Evolutionary conservation across 1,140 invertebrate species (phyloP), one percentile per base, ranked within the genome.

Genomic region (Cydia amplana): DNA sequence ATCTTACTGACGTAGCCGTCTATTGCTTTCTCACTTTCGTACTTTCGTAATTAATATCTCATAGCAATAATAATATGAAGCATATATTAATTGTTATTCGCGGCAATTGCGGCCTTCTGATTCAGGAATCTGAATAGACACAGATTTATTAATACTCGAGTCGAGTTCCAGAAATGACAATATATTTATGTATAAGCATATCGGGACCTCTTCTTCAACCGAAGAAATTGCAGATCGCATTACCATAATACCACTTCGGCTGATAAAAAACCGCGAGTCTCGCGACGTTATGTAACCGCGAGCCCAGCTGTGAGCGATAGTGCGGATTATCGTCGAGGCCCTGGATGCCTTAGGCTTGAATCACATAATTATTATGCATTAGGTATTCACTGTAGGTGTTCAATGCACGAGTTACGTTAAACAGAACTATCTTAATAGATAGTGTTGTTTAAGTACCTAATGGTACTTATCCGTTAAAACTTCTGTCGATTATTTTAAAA

Each of bases 161-260:
- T 51, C 49, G 1, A 18, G 14, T 65, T 25, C 64, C 64, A 16
- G 64, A 65, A 65, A 65, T n/a, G 23, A 25, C 18, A 64, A 64
- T 25, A 25, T 64, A 64, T 23, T 6, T 64, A 64, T 23, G 1
- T 64, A 64, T 25, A 28, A 28, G 3, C 28, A 28, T 28, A 28
- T 4, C 18, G 14, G 12, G 60, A 64, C 10, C 43, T 14, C 60
- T 64, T 64, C 18, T 60, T 64, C 12, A 64, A 10, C 23, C 64
- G 64, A 32, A 23, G 28, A 28, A 65, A 36, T 65, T 65, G 64
- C 64, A 65, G 23, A 63, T 28, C 64, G 16, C 64, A 65, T 65
- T 65, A 65, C 28, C 64, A 65, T 65, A 36, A 65, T 65, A 36
- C 64, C 64, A 65, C 12, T 65, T 36, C 64, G 10, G 28, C 28